phyloP scores from a whole-genome alignment of 2,888 invertebrate genomes.

The Lasioglossum morio region DNA sequence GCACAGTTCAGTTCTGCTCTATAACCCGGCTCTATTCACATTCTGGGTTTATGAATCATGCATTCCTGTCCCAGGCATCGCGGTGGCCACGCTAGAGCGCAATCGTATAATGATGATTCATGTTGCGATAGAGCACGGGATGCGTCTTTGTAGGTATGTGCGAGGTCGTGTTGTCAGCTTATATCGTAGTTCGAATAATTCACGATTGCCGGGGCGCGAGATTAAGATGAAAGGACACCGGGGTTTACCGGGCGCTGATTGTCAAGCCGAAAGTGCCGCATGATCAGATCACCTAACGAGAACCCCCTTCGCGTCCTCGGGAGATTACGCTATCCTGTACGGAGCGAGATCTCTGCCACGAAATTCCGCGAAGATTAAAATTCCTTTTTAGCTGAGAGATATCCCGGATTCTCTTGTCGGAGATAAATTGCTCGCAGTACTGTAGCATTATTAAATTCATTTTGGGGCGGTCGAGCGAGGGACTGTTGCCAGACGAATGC shows the following conservation, averaged over 20 bases:
- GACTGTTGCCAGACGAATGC: not conserved
- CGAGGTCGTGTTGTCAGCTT: not conserved
- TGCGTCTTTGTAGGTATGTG: not conserved
- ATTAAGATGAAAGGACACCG: not conserved
- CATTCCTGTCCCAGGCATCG: not conserved
- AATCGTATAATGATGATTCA: slow-evolving; percentile 8
- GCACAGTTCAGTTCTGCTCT: not conserved
- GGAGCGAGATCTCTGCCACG: not conserved
- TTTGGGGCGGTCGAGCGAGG: not conserved
- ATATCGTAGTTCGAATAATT: slow-evolving; percentile 15
- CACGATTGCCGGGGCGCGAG: not conserved
- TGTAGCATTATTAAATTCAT: not conserved
- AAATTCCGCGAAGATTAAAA: slow-evolving; percentile 10
- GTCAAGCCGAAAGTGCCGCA: not conserved
- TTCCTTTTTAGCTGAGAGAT: not conserved
- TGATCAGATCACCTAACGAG: not conserved
- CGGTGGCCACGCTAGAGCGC: not conserved
- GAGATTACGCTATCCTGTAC: slow-evolving; percentile 11
- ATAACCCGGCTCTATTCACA: not conserved
- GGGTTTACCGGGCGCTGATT: not conserved
- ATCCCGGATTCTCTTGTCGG: not conserved
- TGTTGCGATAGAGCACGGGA: not conserved
- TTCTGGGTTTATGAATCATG: slow-evolving; percentile 32
- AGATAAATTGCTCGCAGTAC: not conserved
- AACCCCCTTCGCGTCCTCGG: not conserved